These are phyloP conservation scores for Linurgus olivaceus DNA, from an alignment of 2,797 vertebrate genomes.

Conservation along the genomic window DNA sequence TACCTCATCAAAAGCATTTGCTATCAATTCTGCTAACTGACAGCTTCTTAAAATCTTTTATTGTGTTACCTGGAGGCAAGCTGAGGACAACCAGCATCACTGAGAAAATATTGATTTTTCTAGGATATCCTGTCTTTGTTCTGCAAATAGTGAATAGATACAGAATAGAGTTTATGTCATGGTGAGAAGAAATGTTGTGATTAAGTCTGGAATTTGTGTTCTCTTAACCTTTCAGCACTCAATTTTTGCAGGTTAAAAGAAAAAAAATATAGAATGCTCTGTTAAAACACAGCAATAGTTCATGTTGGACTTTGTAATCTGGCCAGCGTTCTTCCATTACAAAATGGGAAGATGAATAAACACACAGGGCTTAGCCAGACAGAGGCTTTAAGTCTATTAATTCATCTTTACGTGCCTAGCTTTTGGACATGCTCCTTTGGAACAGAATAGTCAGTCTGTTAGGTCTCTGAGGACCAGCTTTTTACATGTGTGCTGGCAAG, in stretches of 20 bases:
- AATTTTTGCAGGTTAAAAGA: not conserved
- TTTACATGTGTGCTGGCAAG: not conserved
- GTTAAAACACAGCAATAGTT: not conserved
- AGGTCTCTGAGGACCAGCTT: not conserved
- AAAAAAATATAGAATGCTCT: not conserved
- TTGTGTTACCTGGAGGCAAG: not conserved
- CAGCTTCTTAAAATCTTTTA: not conserved
- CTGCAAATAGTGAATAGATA: not conserved
- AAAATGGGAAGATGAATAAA: not conserved
- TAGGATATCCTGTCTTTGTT: conserved; percentile 8
- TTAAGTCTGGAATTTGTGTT: not conserved
- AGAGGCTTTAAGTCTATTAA: not conserved
- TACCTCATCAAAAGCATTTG: not conserved
- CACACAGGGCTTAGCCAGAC: not conserved
- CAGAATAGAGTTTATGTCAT: not conserved
- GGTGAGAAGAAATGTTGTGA: not conserved
- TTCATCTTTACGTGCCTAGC: not conserved
- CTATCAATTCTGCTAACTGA: not conserved
- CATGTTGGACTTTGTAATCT: not conserved
- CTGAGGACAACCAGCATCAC: not conserved
- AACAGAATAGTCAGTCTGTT: not conserved
- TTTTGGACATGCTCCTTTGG: not conserved
- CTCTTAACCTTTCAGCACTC: not conserved
- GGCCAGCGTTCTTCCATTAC: not conserved
- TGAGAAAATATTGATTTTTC: conserved; percentile 22